Evolutionary conservation across 1,140 invertebrate genomes (phyloP), one percentile per base, ranked within the genome.

Genomic region (Hetaerina americana): DNA sequence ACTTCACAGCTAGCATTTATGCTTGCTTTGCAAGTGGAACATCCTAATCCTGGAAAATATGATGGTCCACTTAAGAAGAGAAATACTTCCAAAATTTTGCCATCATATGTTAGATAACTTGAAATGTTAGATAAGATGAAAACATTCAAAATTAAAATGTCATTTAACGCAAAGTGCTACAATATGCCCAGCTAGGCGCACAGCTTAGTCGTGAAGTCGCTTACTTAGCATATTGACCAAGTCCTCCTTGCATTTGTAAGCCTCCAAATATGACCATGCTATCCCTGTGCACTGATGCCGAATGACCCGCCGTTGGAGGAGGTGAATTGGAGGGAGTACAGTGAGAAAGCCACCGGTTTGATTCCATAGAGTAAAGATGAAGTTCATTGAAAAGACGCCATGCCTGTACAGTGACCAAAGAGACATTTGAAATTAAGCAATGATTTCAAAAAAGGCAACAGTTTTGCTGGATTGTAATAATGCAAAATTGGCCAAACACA

Each of bases 261-360:
- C 93, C 93, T 67, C 95, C 95, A 86, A 96, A 97, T 18, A 97
- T 87, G 66, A 98, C 86, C 94, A 98, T 96, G 67, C 85, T 82
- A 82, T 96, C 88, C 67, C 86, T 87, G 79, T 92, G 90, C 72
- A 98, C 87, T 49, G 91, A 90, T 12, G 94, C 94, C n/a, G 94
- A 96, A 83, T 98, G 96, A 10, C 95, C 96, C 66, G 94, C 92
- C 78, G 90, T 89, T 0, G 94, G 90, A 57, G 88, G 92, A 71
- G 88, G 92, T 69, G 85, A 81, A 71, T 83, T 78, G 69, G 88
- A 80, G 0, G 85, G 84, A 31, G 86, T 82, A 77, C 87, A 87
- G 31, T 94, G 84, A 73, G 88, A 84, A 70, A 84, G 87, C 96
- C 96, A 98, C 74, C 89, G 87, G 81, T 96, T 97, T 25, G 85